Conservation (phyloP, 2,113 vertebrate species). For the Oncorhynchus mykiss region DNA sequence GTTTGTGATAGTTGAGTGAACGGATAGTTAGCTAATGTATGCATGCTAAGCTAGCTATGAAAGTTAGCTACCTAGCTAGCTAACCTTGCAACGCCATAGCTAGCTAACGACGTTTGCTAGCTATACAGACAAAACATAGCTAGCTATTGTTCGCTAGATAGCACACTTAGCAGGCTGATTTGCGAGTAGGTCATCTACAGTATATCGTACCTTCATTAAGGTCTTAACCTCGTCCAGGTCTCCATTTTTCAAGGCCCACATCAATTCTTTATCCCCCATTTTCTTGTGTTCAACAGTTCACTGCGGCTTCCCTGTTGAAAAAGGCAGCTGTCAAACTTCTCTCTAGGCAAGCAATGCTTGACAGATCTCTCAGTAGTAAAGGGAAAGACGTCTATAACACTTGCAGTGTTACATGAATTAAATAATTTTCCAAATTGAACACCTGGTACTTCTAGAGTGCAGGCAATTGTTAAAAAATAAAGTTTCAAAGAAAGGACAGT, state of each 20-base stretch:
- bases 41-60: no score
- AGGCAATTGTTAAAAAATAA: slow-evolving; percentile 15
- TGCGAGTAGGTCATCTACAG: no score
- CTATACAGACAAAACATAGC: no score
- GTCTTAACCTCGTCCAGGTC: slow-evolving; percentile 88
- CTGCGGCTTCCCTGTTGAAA: slow-evolving; percentile 25
- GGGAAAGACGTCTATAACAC: neutral
- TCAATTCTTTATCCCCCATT: slow-evolving; percentile 90
- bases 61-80: no score
- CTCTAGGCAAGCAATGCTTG: neutral
- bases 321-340: slow-evolving; percentile 27
- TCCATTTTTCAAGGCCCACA: slow-evolving; percentile 92
- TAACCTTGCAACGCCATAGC: no score
- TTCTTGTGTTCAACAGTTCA: slow-evolving; percentile 27
- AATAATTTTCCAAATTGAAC: neutral
- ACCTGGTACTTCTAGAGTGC: neutral
- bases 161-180: no score
- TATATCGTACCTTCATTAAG: slow-evolving; percentile 78
- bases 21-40: no score
- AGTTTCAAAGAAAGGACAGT: slow-evolving; percentile 52
- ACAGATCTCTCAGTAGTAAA: neutral
- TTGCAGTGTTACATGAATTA: neutral
- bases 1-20: no score
- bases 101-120: no score
- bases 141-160: no score